Conservation (phyloP, 2,113 vertebrate genomes). For the Pelusios castaneus region DNA sequence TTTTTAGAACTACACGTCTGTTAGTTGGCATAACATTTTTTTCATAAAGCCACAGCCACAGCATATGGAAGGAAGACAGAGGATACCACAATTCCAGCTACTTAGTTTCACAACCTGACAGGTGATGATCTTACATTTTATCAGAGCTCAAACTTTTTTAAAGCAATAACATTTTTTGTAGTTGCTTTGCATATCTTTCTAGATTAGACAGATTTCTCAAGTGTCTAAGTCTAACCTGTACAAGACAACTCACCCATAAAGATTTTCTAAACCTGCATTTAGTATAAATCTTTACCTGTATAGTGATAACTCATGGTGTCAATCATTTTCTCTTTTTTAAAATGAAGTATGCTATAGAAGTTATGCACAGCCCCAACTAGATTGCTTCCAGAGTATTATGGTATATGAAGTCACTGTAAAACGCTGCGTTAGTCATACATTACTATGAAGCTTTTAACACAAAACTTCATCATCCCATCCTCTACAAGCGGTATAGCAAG, state of each 20-base stretch:
- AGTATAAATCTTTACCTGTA: slow-evolving; percentile 42
- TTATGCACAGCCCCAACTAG: rapidly evolving
- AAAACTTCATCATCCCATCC: too few relatives aligned
- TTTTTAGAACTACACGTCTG: neutral
- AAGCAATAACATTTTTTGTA: neutral
- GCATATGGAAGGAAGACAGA: rapidly evolving
- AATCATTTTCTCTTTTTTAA: neutral
- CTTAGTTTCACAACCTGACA: neutral
- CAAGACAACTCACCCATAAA: slow-evolving; percentile 45
- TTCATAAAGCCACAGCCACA: neutral
- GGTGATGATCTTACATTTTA: neutral
- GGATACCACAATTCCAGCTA: neutral
- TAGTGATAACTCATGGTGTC: too few relatives aligned
- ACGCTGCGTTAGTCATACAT: too few relatives aligned
- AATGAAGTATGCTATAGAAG: too few relatives aligned
- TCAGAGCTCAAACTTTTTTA: neutral
- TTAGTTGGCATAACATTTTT: neutral
- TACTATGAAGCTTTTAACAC: too few relatives aligned
- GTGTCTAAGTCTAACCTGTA: slow-evolving; percentile 19
- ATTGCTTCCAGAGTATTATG: neutral
- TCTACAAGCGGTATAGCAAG: too few relatives aligned
- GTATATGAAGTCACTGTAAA: neutral
- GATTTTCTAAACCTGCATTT: neutral
- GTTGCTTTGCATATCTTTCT: too few relatives aligned
- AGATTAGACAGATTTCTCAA: neutral